Conservation (phyloP, 2,113 vertebrate species). For the Spermophilus dauricus region DNA sequence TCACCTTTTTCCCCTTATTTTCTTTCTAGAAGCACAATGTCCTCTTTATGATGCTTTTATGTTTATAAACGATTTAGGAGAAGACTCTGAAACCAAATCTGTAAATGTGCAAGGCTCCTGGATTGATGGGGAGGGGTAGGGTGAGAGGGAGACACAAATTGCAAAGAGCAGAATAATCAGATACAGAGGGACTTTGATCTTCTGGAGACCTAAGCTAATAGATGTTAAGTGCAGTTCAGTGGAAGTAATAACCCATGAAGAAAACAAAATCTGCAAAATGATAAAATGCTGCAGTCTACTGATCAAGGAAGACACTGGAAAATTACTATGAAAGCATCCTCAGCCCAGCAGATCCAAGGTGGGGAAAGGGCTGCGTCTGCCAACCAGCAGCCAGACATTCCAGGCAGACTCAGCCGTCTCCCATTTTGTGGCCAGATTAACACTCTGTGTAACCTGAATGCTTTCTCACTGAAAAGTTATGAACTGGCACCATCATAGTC, state of each 20-base stretch:
- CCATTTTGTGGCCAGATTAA: slow-evolving; percentile 70
- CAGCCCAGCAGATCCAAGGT: slow-evolving; percentile 80
- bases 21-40: slow-evolving; percentile 46
- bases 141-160: slow-evolving; percentile 72
- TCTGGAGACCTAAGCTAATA: slow-evolving; percentile 86
- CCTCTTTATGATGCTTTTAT: slow-evolving; percentile 75
- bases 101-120: slow-evolving; percentile 67
- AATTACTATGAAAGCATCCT: slow-evolving; percentile 86
- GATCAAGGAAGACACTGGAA: slow-evolving; percentile 85
- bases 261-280: slow-evolving; percentile 87
- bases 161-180: slow-evolving; percentile 83
- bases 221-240: slow-evolving; percentile 87
- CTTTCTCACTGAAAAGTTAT: slow-evolving; percentile 74
- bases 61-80: slow-evolving; percentile 73
- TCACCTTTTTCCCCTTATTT: slow-evolving; percentile 54
- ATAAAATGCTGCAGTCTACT: slow-evolving; percentile 86
- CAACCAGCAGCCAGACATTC: slow-evolving; percentile 79
- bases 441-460: slow-evolving; percentile 58
- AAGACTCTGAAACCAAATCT: slow-evolving; percentile 80
- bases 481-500: slow-evolving; percentile 56
- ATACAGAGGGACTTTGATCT: slow-evolving; percentile 84
- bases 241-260: slow-evolving; percentile 86
- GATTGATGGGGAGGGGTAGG: slow-evolving; percentile 4
- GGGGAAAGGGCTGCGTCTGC: slow-evolving; percentile 79
- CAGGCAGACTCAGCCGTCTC: slow-evolving; percentile 73